These are phyloP conservation scores for Megalurothrips usitatus DNA, from an alignment of 2,888 invertebrate species.

Conservation along the genomic window DNA sequence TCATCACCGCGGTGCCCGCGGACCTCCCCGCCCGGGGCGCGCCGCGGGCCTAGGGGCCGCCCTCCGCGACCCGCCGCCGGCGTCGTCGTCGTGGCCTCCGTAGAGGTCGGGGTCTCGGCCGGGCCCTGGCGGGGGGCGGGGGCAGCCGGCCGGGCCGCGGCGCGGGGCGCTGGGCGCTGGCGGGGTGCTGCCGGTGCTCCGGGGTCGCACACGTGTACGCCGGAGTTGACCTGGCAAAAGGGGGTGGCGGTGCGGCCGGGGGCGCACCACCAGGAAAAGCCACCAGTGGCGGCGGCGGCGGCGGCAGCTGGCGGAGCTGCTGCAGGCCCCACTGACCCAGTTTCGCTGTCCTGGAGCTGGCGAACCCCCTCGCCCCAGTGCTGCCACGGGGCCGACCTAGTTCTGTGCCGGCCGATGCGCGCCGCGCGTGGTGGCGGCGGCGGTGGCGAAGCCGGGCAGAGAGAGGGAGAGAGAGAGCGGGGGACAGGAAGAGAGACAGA, in stretches of 20 bases:
- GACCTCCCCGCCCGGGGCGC: background rate
- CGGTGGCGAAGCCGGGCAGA: background rate
- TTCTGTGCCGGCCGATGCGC: background rate
- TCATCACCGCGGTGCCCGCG: background rate
- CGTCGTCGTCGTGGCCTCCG: no score
- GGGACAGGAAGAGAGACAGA: no score
- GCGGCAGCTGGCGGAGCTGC: conserved; percentile 5
- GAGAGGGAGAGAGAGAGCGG: background rate
- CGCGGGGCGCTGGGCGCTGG: background rate
- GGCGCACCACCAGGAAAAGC: background rate
- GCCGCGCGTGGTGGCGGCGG: background rate
- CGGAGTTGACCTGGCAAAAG: no score
- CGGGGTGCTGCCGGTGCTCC: background rate
- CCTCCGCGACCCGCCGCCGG: no score
- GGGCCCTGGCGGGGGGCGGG: no score
- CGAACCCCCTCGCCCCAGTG: background rate
- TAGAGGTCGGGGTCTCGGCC: no score
- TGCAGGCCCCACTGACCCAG: conserved; percentile 15
- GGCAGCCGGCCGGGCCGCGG: background rate
- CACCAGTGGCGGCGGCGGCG: background rate
- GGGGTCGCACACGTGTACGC: background rate
- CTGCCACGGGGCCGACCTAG: conserved; percentile 18
- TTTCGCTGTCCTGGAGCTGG: background rate
- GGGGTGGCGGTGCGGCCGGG: background rate
- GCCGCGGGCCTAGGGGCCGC: no score